Evolutionary conservation across 2,113 vertebrate species (phyloP), one percentile per base, ranked within the genome.

Genomic region (Panurus biarmicus): DNA sequence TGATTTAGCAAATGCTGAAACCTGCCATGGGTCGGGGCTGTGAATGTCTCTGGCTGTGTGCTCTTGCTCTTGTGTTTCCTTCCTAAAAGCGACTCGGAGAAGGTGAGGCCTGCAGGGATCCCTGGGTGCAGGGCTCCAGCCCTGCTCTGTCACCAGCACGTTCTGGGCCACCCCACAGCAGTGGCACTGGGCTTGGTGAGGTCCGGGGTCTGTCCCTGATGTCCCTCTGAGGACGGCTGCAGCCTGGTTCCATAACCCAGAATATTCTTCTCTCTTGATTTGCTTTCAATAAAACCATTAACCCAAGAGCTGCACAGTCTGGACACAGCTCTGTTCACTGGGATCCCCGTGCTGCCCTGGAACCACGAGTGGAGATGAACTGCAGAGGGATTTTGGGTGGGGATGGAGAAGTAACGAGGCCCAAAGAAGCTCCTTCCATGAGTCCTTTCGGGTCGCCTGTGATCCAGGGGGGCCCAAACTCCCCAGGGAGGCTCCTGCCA

Each of bases 221-320:
- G 8, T 45, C 69, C 74, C 71, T 75, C 79, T 15, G 60, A 47
- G 81, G 90, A 22, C 0, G 7, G 57, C 72, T 44, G 44, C 76
- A 90, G 80, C 89, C 54, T 15, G 48, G 36, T 47, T 87, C 69
- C 1, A 0, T 75, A 87, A 75, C 28, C 28, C 85, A 44, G 31
- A 79, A 35, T 6, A 17, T 25, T 8, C 45, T 75, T 56, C 50
- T 87, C 76, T 94, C 47, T 65, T 45, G 24, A 47, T 94, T 58
- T 85, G 73, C 89, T 89, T 91, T 73, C 21, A 94, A 91, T 96
- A 95, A 96, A 92, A 60, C 58, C 42, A 14, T 60, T 75, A 92
- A n/a, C 17, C 17, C 25, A 76, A 58, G 64, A 58, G 81, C 87
- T 76, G 12, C 23, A 9, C 9, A 12, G 54, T 57, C 47, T 93